Base-by-base conservation (phyloP, 2,113 vertebrate species). In the Podarcis cretensis region DNA sequence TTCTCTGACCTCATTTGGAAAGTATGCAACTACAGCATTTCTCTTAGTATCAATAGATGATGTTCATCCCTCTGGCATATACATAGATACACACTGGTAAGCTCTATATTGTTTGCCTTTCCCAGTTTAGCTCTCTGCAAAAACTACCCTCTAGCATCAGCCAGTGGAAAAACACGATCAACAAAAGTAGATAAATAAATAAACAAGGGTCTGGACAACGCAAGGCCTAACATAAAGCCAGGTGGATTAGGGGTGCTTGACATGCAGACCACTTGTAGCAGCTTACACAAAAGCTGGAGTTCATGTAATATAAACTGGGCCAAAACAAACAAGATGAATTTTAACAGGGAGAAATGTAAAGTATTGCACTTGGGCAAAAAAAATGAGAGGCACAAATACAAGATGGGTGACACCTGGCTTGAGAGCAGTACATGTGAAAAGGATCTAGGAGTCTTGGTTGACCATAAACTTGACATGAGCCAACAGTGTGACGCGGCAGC, bases 21-120 rank as follows among this genome's bases (percentile, higher is more conserved):
- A 86, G 74, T 86, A 66, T 86, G 74, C 35, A 59, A 48, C 74
- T 78, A 78, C 74, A 66, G 74, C 84, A 66, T 86, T 86, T 68
- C 75, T 86, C 3, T 48, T 86, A 37, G 37, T 86, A 66, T 86
- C 74, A 78, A 48, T 78, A 59, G 57, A 43, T 43, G 35, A 78
- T 66, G 59, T n/a, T 78, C 74, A 66, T 66, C 59, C 74, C 35
- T 32, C 37, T 78, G 35, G 9, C 84, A 77, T 23, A 43, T 30
- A 30, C 84, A 78, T 5, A 54, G 30, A 84, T 21, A 23, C 35
- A 66, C 59, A 66, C 2, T 27, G 30, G 74, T 86, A 78, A 86
- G 35, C 84, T 66, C 59, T 68, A 68, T 48, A 86, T 86, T 86
- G 85, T 78, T n/a, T 78, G 37, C 37, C 66, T 74, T 86, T 78